phyloP scores from a whole-genome alignment of 2,113 vertebrate species.

The Lucifuga dentata region DNA sequence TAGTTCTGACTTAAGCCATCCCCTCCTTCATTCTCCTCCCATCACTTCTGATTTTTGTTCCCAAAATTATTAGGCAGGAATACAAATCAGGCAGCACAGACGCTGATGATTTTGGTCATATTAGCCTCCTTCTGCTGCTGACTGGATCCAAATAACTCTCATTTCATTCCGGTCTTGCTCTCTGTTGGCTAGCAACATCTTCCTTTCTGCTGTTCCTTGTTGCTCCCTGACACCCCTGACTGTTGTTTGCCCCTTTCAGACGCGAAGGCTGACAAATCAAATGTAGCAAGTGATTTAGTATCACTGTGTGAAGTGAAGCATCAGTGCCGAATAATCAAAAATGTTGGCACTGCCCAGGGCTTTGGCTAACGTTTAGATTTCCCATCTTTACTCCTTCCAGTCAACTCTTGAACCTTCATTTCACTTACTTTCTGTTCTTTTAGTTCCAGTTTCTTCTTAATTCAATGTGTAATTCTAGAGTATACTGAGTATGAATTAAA shows the following conservation, averaged over 20 bases:
- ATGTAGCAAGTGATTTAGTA: conserved; percentile 55
- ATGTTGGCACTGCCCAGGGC: conserved; percentile 19
- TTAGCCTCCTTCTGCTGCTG: conserved; percentile 63
- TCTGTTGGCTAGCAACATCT: conserved; percentile 32
- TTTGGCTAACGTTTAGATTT: conserved; percentile 45
- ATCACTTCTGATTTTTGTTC: conserved; percentile 69
- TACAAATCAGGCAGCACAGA: conserved; percentile 67
- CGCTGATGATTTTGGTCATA: conserved; percentile 67
- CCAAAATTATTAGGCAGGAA: conserved; percentile 63
- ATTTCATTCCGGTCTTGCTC: conserved; percentile 54
- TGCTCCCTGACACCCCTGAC: neutral
- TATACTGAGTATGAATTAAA: neutral
- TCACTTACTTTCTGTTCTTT: conserved; percentile 21
- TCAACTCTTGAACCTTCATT: conserved; percentile 44
- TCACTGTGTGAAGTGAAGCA: conserved; percentile 55
- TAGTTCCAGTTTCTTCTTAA: neutral
- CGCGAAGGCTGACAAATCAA: conserved; percentile 63
- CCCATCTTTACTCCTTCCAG: conserved; percentile 27
- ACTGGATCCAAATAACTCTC: conserved; percentile 62
- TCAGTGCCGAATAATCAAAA: conserved; percentile 28
- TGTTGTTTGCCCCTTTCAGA: conserved; percentile 19
- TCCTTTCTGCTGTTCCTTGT: conserved; percentile 9
- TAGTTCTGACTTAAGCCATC: conserved; percentile 39
- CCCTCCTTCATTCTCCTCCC: conserved; percentile 62
- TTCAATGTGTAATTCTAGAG: too few species aligned